A percentile compares a stretch with the other conserved stretches of the same genome.
These are phyloP conservation scores for Eucera pruinosa DNA, from an alignment of 2,888 invertebrate species.

Conservation along the genomic window DNA sequence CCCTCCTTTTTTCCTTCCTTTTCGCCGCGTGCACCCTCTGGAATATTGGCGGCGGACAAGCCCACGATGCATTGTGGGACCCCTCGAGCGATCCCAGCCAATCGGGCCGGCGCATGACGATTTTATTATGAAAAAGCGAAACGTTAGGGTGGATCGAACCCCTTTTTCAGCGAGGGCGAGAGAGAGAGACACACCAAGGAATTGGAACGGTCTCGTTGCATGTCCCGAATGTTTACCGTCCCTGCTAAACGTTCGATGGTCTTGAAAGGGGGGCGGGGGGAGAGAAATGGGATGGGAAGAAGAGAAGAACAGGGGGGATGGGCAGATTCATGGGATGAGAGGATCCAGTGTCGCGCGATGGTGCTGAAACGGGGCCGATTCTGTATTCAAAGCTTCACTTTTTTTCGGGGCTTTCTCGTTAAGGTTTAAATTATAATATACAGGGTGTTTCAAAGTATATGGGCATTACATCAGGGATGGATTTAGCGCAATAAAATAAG, in stretches of 20 bases:
- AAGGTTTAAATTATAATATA: too few species aligned
- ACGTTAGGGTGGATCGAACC: conserved; percentile 76
- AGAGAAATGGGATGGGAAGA: background rate
- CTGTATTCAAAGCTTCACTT: background rate
- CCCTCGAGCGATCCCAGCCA: conserved; percentile 76
- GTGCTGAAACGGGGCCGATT: conserved; percentile 2
- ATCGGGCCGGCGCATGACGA: conserved; percentile 81
- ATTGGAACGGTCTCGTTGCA: conserved; percentile 59
- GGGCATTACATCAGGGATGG: too few species aligned
- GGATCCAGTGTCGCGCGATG: background rate
- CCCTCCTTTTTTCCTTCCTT: background rate
- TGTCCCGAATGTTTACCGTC: conserved; percentile 72
- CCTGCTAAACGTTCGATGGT: conserved; percentile 57
- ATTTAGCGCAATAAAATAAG: too few species aligned
- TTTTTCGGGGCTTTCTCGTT: background rate
- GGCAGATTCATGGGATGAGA: background rate
- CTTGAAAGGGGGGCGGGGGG: conserved; percentile 7
- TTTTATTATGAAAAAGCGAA: conserved; percentile 81
- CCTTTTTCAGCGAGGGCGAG: conserved; percentile 50
- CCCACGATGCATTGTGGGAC: conserved; percentile 78
- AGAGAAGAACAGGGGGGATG: background rate
- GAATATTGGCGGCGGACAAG: conserved; percentile 77
- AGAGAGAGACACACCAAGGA: conserved; percentile 26
- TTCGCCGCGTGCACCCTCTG: conserved; percentile 29
- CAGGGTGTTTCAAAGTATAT: too few species aligned